Percentiles rank a stretch among this genome's conserved stretches.
phyloP scores from a whole-genome alignment of 2,113 vertebrate species.

The Nanger granti region DNA sequence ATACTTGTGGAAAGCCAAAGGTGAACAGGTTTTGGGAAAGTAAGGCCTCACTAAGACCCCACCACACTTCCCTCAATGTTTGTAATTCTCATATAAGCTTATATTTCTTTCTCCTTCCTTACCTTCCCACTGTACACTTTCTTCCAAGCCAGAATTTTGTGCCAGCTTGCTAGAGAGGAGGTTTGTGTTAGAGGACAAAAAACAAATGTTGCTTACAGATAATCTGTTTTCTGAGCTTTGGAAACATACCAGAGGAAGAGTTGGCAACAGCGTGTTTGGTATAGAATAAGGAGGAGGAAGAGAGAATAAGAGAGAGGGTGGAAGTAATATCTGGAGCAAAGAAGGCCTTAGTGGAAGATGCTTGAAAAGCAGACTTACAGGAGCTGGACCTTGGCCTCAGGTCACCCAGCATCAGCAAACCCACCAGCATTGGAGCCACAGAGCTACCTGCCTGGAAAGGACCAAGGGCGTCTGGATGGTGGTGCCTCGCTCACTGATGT shows the following conservation, averaged over 20 bases:
- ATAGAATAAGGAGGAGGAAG: background rate
- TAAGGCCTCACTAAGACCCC: background rate
- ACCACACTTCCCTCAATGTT: background rate
- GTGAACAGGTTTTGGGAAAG: background rate
- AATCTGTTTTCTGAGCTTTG: background rate
- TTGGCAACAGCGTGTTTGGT: background rate
- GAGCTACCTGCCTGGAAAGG: background rate
- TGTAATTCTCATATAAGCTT: background rate
- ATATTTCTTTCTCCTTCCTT: background rate
- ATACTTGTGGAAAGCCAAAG: background rate
- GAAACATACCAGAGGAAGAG: background rate
- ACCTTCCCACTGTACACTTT: background rate
- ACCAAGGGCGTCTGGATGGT: background rate
- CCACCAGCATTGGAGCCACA: background rate
- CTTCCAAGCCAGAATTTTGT: background rate
- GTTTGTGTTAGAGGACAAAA: background rate
- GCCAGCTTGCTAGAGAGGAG: background rate
- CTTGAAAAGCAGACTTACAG: background rate
- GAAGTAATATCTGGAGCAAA: no score
- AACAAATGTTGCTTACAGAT: background rate
- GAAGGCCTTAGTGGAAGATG: background rate
- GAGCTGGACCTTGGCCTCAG: accelerated
- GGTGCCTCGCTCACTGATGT: background rate
- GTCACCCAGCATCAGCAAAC: background rate
- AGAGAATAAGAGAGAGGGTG: background rate